Percentiles rank a stretch among this genome's conserved stretches.
Evolutionary conservation across 2,888 invertebrate genomes (phyloP).

Genomic region (Mesochorus sp.): DNA sequence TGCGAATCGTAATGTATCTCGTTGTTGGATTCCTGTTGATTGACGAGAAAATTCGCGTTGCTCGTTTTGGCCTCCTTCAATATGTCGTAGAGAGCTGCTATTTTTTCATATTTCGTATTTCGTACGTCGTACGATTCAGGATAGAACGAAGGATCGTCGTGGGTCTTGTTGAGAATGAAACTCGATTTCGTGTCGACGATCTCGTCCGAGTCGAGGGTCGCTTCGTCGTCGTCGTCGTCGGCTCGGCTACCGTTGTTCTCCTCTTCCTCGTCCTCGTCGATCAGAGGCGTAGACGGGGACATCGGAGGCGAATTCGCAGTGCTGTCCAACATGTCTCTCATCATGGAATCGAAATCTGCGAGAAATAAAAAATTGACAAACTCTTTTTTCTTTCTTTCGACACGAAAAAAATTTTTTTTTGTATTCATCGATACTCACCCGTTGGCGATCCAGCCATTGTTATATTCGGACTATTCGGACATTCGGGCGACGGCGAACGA

Average conservation of each 20-base stretch:
- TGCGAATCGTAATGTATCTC: slow-evolving; percentile 84
- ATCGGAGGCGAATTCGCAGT: slow-evolving; percentile 76
- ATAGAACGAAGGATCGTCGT: slow-evolving; percentile 67
- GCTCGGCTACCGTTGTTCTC: slow-evolving; percentile 72
- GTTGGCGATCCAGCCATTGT: slow-evolving; percentile 79
- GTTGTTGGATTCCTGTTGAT: slow-evolving; percentile 81
- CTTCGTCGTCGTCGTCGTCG: slow-evolving; percentile 71
- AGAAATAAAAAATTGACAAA: not conserved
- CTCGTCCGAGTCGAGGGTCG: slow-evolving; percentile 77
- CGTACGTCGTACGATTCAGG: not conserved
- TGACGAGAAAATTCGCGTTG: slow-evolving; percentile 84
- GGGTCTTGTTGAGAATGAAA: slow-evolving; percentile 77
- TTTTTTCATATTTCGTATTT: slow-evolving; percentile 61
- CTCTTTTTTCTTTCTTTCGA: not conserved
- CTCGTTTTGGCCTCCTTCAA: slow-evolving; percentile 85
- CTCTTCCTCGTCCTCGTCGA: slow-evolving; percentile 65
- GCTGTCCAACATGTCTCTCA: slow-evolving; percentile 77
- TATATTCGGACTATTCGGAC: slow-evolving; percentile 78
- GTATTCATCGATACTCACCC: slow-evolving; percentile 68
- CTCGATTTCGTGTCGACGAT: slow-evolving; percentile 73
- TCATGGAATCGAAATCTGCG: slow-evolving; percentile 71
- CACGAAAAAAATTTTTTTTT: not conserved
- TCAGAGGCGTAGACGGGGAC: slow-evolving; percentile 67
- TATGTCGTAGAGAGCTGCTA: slow-evolving; percentile 82
- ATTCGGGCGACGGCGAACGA: slow-evolving; percentile 74